Evolutionary conservation across 1,140 invertebrate species (phyloP).

Genomic region (Pinna nobilis): DNA sequence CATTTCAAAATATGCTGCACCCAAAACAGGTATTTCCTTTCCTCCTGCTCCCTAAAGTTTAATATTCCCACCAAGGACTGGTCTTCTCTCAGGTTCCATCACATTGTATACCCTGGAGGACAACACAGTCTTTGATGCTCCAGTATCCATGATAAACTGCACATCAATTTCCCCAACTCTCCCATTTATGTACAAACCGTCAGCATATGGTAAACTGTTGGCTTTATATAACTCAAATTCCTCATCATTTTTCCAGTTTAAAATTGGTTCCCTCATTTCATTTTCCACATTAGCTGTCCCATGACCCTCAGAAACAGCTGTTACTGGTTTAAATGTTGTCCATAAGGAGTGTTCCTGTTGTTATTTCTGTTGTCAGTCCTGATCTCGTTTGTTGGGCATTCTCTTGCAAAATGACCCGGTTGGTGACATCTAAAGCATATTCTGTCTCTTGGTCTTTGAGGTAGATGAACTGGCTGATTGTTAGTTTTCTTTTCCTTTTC

Average conservation of each 20-base stretch:
- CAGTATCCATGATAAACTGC: conserved; percentile 2
- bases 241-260: background rate
- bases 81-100: background rate
- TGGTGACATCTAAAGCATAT: no score
- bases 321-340: conserved; percentile 1
- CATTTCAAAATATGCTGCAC: conserved; percentile 20
- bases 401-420: background rate
- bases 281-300: background rate
- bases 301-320: conserved; percentile 9
- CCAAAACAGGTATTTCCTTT: background rate
- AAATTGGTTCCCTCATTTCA: background rate
- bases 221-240: background rate
- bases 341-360: background rate
- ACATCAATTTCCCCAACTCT: conserved; percentile 8
- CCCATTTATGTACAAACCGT: conserved; percentile 17
- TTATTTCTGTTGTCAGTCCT: background rate
- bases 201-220: conserved; percentile 11
- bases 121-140: conserved; percentile 15
- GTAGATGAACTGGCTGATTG: no score
- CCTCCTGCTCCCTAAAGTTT: conserved; percentile 2
- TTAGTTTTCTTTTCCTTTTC: no score
- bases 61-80: background rate
- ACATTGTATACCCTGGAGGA: background rate
- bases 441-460: no score
- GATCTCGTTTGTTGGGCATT: background rate